Percentiles rank a stretch among this genome's conserved stretches.
Conservation (phyloP, 2,888 invertebrate genomes). For the Alloscopus bannaensis region DNA sequence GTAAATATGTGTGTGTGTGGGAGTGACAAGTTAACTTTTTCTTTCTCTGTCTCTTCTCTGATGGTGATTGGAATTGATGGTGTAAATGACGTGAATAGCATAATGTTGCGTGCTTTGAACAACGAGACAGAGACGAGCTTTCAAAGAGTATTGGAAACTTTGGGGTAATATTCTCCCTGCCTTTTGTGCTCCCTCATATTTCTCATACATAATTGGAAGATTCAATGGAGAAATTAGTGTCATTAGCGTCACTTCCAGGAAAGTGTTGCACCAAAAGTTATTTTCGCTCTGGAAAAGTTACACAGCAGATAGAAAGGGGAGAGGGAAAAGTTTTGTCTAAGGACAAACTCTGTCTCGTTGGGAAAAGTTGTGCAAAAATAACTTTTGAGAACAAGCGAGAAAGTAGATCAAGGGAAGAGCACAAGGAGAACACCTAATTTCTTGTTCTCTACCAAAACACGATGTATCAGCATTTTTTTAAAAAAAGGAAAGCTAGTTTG, state of each 20-base stretch:
- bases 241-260: constrained; percentile 19
- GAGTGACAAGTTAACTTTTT: neutral
- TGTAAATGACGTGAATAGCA: constrained; percentile 46
- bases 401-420: constrained; percentile 8
- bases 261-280: neutral
- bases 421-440: too few species aligned
- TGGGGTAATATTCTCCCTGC: neutral
- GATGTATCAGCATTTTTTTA: too few species aligned
- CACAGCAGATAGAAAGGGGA: neutral
- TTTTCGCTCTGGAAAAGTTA: neutral
- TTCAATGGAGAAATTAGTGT: constrained; percentile 23
- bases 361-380: too few species aligned
- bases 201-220: too few species aligned
- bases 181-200: too few species aligned
- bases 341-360: too few species aligned
- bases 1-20: constrained; percentile 1
- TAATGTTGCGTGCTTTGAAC: neutral
- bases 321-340: constrained; percentile 12
- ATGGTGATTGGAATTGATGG: constrained; percentile 58
- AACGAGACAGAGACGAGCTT: neutral
- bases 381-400: too few species aligned
- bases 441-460: neutral
- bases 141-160: neutral
- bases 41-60: constrained; percentile 14
- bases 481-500: neutral